Conservation (phyloP, 2,113 vertebrate genomes). For the Bagarius yarrelli region DNA sequence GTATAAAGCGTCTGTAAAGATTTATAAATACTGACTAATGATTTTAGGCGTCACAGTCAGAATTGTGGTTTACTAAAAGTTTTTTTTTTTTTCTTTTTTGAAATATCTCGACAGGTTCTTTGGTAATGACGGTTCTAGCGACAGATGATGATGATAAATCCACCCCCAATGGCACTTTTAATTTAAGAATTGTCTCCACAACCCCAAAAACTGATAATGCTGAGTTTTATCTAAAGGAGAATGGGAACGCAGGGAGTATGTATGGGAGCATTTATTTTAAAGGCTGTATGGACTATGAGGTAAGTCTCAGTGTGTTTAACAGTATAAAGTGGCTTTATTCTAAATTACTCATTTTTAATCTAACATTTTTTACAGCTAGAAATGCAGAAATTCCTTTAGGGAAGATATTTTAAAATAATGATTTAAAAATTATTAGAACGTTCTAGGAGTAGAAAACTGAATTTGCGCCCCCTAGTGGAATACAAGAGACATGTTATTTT, state of each 20-base stretch:
- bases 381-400: no score
- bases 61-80: no score
- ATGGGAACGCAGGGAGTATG: background rate
- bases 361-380: no score
- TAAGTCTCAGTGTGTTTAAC: slow-evolving; percentile 37
- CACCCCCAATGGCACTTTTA: slow-evolving; percentile 47
- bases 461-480: no score
- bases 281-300: slow-evolving; percentile 71
- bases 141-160: slow-evolving; percentile 7
- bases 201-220: slow-evolving; percentile 50
- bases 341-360: no score
- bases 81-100: no score
- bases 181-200: slow-evolving; percentile 57
- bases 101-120: slow-evolving; percentile 12
- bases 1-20: background rate
- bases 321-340: background rate
- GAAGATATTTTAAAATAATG: no score
- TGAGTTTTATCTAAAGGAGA: slow-evolving; percentile 60
- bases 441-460: no score
- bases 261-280: slow-evolving; percentile 61
- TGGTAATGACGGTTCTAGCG: slow-evolving; percentile 17
- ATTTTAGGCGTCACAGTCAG: no score
- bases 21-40: background rate
- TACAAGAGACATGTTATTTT: no score
- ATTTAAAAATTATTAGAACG: no score